Evolutionary conservation across 1,140 invertebrate species (phyloP), one percentile per base, ranked within the genome.

Genomic region (Zaprionus inermis): DNA sequence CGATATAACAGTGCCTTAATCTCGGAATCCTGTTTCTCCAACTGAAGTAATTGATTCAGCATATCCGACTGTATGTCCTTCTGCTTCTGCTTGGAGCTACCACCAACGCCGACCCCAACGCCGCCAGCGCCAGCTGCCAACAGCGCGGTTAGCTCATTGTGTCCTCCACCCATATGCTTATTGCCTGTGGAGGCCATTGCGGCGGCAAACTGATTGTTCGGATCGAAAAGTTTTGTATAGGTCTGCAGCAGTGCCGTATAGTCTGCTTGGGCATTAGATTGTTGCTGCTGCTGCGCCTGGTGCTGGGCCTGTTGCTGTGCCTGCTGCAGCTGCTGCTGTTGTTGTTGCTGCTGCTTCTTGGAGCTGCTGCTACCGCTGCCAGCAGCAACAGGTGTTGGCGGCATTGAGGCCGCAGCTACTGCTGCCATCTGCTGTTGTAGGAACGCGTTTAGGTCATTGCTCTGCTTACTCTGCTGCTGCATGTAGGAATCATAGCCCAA

Each of bases 401-500:
- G 79, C 36, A 90, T 78, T 2, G 82, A 72, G 5, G 90, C 83
- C 10, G 85, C 88, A 0, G 90, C 89, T 7, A 89, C 89, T 1
- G 79, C 90, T 54, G 82, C 86, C 85, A 92, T 91, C 55, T 92
- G 91, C 30, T 92, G 89, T 67, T 92, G 91, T 67, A 92, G 72
- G 58, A 91, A 92, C 65, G 79, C 73, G 34, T 89, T 91, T 0
- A 92, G 68, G 59, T 92, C 91, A 66, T 89, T 91, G 51, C 70
- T 90, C 49, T 92, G 81, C 51, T 90, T 78, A 44, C 69, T 89
- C 38, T 91, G 82, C 72, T 81, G 79, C 46, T 92, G 91, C 78
- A 92, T 89, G 34, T 92, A 92, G 59, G 91, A 79, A 68, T 92
- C 91, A 34, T 92, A 92, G 49, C 91, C 91, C 49, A 92, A 75